Percentiles rank a stretch among this genome's conserved stretches.
Evolutionary conservation across 2,888 invertebrate genomes (phyloP).

Genomic region (Cantharis rustica): DNA sequence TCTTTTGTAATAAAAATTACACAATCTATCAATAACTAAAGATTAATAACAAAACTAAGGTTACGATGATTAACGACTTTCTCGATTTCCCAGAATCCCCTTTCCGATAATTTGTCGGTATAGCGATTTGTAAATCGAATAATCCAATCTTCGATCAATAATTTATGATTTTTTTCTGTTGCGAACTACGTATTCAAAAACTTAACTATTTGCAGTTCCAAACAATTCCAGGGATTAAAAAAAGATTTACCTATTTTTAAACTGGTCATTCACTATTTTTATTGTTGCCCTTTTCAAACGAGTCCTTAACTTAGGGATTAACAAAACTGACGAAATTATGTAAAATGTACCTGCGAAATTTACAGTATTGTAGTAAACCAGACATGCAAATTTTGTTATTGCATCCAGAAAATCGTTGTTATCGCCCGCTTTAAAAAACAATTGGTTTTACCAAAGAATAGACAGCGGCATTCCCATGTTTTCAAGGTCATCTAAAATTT

Average conservation of each 20-base stretch:
- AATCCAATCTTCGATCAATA: neutral
- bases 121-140: neutral
- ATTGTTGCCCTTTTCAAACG: neutral
- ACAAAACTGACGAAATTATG: neutral
- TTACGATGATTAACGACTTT: neutral
- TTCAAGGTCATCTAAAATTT: neutral
- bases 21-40: neutral
- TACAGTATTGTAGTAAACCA: neutral
- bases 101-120: neutral
- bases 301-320: neutral
- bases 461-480: neutral
- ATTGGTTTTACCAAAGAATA: neutral
- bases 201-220: too few species aligned
- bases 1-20: neutral
- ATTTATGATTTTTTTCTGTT: neutral
- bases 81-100: neutral
- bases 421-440: neutral
- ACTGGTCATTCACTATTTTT: neutral
- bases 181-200: neutral
- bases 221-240: too few species aligned
- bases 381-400: neutral
- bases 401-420: neutral
- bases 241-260: neutral
- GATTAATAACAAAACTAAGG: neutral
- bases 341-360: neutral